Conservation (phyloP, 2,113 vertebrate species). For the Ophthalmolycus amberensis region DNA sequence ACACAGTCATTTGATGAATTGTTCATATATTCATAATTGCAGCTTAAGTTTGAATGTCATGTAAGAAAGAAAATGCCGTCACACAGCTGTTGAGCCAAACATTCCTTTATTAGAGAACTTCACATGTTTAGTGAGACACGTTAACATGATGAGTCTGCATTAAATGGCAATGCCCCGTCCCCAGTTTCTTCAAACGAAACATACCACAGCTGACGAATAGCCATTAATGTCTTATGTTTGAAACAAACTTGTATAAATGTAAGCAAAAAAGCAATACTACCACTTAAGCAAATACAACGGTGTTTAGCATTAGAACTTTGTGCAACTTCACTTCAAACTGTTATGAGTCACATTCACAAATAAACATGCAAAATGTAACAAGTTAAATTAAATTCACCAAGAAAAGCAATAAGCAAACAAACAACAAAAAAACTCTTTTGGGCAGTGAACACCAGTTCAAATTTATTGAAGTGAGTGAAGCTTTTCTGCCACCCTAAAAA, state of each 20-base stretch:
- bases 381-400: conserved; percentile 40
- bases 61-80: conserved; percentile 7
- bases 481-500: conserved; percentile 45
- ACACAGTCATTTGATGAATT: not conserved
- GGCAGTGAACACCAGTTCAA: conserved; percentile 20
- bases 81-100: conserved; percentile 15
- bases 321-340: conserved; percentile 25
- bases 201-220: not conserved
- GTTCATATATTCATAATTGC: not conserved
- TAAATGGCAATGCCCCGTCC: not conserved
- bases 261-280: conserved; percentile 4
- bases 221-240: not conserved
- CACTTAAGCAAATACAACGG: not conserved
- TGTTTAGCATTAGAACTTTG: not conserved
- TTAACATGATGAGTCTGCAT: not conserved
- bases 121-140: conserved; percentile 2
- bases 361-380: conserved; percentile 28
- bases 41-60: not conserved
- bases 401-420: conserved; percentile 13
- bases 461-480: conserved; percentile 30
- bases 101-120: conserved; percentile 23
- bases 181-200: conserved; percentile 1
- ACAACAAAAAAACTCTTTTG: conserved; percentile 23
- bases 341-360: conserved; percentile 11
- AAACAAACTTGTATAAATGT: not conserved